phyloP scores from a whole-genome alignment of 2,888 invertebrate species.

The Coelinius sp. region DNA sequence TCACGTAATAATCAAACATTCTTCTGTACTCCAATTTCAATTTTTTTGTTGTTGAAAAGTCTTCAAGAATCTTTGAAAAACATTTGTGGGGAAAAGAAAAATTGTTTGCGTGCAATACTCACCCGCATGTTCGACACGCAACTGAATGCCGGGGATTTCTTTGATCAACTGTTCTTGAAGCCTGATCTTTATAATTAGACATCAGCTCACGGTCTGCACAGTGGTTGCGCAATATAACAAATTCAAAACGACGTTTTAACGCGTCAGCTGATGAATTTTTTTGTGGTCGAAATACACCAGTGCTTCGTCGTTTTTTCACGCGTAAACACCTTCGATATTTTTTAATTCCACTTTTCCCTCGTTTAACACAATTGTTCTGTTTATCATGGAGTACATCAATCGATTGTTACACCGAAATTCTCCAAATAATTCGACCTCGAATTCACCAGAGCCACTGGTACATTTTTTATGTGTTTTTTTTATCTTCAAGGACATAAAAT shows the following conservation, averaged over 20 bases:
- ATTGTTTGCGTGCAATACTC: background rate
- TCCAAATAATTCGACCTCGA: constrained; percentile 40
- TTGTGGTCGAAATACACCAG: constrained; percentile 30
- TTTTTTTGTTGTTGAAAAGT: background rate
- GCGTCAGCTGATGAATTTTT: constrained; percentile 37
- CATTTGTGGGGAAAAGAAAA: background rate
- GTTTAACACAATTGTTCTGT: background rate
- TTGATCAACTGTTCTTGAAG: constrained; percentile 10
- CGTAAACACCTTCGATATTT: background rate
- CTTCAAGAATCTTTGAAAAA: background rate
- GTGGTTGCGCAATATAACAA: constrained; percentile 36
- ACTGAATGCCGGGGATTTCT: background rate
- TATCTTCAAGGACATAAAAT: background rate
- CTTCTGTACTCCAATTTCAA: background rate
- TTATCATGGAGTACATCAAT: constrained; percentile 60
- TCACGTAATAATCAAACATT: background rate
- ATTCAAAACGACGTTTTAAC: constrained; percentile 19
- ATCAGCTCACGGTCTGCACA: constrained; percentile 15
- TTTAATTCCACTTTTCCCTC: constrained; percentile 3
- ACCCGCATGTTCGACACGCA: constrained; percentile 11
- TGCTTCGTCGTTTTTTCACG: background rate
- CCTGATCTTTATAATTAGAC: constrained; percentile 41
- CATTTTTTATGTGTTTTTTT: background rate
- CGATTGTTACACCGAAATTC: constrained; percentile 55
- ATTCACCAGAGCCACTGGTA: constrained; percentile 52